Base-by-base conservation (phyloP, 2,888 invertebrate genomes). In the Neoaliturus tenellus region DNA sequence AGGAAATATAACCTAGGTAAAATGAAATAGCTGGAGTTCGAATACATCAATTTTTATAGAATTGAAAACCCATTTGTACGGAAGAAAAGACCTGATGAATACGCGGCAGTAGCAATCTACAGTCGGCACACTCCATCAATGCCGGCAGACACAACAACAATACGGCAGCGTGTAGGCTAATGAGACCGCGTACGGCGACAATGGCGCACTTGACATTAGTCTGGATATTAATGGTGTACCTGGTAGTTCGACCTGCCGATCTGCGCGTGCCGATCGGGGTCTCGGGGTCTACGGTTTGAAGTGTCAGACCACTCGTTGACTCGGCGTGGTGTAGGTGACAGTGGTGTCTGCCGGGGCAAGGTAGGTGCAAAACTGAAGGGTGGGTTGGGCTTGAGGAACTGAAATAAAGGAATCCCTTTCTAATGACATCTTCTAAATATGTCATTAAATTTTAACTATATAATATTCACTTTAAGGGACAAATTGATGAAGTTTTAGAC, bases 101-200 rank as follows among this genome's bases (percentile, higher is more conserved):
- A 62, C 28, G 12, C 14, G 62, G 28, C 55, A 14, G 62, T 62
- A 62, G 62, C 62, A 1, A 62, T 8, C 14, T 31, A 14, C 23
- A n/a, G n/a, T 5, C 3, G 8, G 55, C 44, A 44, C 14, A 1
- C 55, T 55, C 55, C 62, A 62, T 62, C 62, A 14, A 62, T 62
- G 31, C 62, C 14, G 62, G 28, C 14, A n/a, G n/a, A n/a, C n/a
- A n/a, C n/a, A n/a, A n/a, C n/a, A 28, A 62, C 62, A 62, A 62
- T 62, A 31, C 20, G 1, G 17, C 28, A 31, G 20, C 14, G 6
- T 62, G 62, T 8, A 20, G 4, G 10, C 62, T 62, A 62, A 62
- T 62, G 62, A 62, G 62, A 28, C 28, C 31, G 62, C 62, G 28
- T 62, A 17, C n/a, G 17, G 23, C 62, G 31, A 62, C 62, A 62